A percentile compares a stretch with the other conserved stretches of the same genome.
phyloP scores from a whole-genome alignment of 1,140 invertebrate genomes.

The Zophobas morio region DNA sequence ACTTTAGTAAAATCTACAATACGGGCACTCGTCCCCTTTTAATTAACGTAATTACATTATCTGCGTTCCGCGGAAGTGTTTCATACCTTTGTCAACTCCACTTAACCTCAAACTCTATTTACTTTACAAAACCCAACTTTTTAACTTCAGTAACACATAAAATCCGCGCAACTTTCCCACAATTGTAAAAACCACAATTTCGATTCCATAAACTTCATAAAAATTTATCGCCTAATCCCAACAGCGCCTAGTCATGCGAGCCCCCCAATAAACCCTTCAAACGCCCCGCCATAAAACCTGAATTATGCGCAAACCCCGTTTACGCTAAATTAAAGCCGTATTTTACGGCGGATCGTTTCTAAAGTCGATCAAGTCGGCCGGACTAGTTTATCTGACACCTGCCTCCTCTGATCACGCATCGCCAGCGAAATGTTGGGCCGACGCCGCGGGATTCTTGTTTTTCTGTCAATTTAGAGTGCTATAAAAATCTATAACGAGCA shows the following conservation, averaged over 20 bases:
- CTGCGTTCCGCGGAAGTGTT: conserved; percentile 58
- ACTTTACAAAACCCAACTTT: too few species aligned
- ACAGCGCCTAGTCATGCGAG: conserved; percentile 13
- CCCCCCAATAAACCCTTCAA: conserved; percentile 23
- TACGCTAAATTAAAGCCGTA: conserved; percentile 55
- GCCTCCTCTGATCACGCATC: conserved; percentile 62
- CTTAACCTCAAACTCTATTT: too few species aligned
- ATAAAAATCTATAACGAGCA: conserved; percentile 62
- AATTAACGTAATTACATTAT: conserved; percentile 59
- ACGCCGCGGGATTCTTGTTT: conserved; percentile 62
- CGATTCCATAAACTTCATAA: conserved; percentile 13
- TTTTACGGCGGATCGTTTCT: conserved; percentile 48
- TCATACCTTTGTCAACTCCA: not conserved
- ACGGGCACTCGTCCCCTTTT: conserved; percentile 47
- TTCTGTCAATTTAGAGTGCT: conserved; percentile 63
- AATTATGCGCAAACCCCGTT: conserved; percentile 39
- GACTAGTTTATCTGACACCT: conserved; percentile 62
- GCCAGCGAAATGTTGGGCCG: conserved; percentile 56
- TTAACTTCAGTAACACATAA: too few species aligned
- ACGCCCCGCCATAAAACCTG: conserved; percentile 23
- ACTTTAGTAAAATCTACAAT: conserved; percentile 23
- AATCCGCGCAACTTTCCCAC: too few species aligned
- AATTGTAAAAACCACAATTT: too few species aligned
- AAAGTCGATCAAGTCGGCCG: conserved; percentile 52
- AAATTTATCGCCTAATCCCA: conserved; percentile 25